phyloP scores from a whole-genome alignment of 2,113 vertebrate genomes.

The Channa maculata region DNA sequence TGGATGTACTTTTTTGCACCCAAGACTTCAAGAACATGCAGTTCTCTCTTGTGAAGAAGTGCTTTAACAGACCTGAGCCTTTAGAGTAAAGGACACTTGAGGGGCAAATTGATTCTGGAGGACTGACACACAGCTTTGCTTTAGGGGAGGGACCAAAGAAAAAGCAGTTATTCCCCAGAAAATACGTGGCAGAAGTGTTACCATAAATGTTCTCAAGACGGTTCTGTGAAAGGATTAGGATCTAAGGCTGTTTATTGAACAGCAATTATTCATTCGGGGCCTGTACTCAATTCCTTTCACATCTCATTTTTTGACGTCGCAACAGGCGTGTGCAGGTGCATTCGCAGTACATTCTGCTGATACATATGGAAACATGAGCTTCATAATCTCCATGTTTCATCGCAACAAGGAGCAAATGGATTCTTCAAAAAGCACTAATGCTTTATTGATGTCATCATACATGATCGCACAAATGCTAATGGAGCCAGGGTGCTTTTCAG shows the following conservation, averaged over 20 bases:
- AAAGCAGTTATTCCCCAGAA: neutral
- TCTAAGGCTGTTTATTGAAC: neutral
- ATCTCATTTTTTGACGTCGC: conserved; percentile 37
- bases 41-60: conserved; percentile 37
- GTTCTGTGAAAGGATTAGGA: neutral
- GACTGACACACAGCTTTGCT: conserved; percentile 25
- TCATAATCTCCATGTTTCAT: conserved; percentile 46
- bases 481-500: conserved; percentile 27
- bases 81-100: conserved; percentile 60
- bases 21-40: neutral
- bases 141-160: neutral
- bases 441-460: conserved; percentile 43
- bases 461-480: conserved; percentile 41
- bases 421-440: conserved; percentile 50
- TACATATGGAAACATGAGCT: neutral
- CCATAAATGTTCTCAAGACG: neutral
- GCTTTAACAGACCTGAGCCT: conserved; percentile 21
- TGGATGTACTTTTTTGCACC: neutral
- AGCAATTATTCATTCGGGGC: conserved; percentile 38
- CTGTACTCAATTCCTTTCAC: conserved; percentile 33
- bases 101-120: conserved; percentile 39
- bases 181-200: neutral
- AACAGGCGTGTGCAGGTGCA: conserved; percentile 42
- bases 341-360: neutral
- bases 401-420: conserved; percentile 48